Evolutionary conservation across 2,113 vertebrate species (phyloP).

Genomic region (Proterorhinus semilunaris): DNA sequence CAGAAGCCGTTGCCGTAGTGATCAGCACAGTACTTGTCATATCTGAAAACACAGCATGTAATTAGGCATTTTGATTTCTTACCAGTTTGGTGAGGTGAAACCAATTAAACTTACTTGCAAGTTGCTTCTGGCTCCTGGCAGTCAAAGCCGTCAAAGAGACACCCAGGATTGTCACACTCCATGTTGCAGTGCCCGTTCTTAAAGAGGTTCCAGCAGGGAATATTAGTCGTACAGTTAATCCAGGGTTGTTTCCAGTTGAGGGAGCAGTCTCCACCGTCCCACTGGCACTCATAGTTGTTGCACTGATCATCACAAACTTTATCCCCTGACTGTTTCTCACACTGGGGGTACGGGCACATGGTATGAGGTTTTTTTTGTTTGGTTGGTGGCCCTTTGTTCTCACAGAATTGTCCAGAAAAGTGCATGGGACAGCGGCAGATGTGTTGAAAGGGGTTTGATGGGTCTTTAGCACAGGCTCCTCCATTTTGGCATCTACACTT

Average conservation of each 20-base stretch:
- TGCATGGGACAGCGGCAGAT: conserved; percentile 77
- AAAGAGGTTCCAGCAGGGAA: conserved; percentile 87
- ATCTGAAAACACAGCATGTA: conserved; percentile 68
- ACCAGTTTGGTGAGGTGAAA: neutral
- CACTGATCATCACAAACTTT: conserved; percentile 84
- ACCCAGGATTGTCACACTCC: conserved; percentile 86
- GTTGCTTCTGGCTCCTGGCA: conserved; percentile 69
- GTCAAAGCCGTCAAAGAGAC: conserved; percentile 93
- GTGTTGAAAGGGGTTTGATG: conserved; percentile 70
- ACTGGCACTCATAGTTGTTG: conserved; percentile 86
- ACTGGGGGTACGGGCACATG: conserved; percentile 78
- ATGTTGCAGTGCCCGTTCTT: conserved; percentile 83
- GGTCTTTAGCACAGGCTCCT: conserved; percentile 79
- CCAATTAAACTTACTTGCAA: conserved; percentile 84
- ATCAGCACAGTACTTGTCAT: conserved; percentile 88
- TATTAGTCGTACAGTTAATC: conserved; percentile 79
- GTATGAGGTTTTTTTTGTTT: neutral
- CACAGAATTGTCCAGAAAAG: conserved; percentile 80
- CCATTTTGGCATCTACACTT: conserved; percentile 83
- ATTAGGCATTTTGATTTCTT: neutral
- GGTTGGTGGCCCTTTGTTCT: conserved; percentile 11
- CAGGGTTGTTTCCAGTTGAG: conserved; percentile 84
- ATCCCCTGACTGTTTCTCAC: conserved; percentile 74
- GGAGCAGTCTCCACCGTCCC: conserved; percentile 93
- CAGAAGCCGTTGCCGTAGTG: conserved; percentile 86